Percentiles rank a stretch among this genome's conserved stretches.
phyloP scores from a whole-genome alignment of 1,140 invertebrate species.

The Bradynema listronoti region DNA sequence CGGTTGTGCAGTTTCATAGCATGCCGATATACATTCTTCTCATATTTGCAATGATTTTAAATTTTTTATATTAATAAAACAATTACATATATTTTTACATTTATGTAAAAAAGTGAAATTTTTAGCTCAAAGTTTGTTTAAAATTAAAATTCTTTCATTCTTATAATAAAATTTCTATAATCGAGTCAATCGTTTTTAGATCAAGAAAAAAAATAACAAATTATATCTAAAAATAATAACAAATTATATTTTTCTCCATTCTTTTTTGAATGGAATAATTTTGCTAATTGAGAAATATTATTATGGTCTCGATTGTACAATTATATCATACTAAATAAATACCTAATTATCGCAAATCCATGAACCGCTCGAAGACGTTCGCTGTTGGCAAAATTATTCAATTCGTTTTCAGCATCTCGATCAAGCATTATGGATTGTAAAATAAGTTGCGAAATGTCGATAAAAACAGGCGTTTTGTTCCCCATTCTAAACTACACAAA shows the following conservation, averaged over 20 bases:
- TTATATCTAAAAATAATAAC: not conserved
- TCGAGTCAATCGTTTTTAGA: not conserved
- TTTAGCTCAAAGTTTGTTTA: not conserved
- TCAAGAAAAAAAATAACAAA: not conserved
- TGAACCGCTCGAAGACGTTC: slow-evolving; percentile 22
- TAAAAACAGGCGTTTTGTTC: slow-evolving; percentile 24
- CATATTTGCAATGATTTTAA: too few relatives aligned
- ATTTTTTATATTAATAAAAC: too few relatives aligned
- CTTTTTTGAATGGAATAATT: too few relatives aligned
- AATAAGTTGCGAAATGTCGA: slow-evolving; percentile 27
- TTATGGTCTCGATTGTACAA: too few relatives aligned
- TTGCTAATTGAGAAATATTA: too few relatives aligned
- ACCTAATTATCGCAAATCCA: slow-evolving; percentile 29
- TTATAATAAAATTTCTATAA: not conserved
- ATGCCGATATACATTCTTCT: too few relatives aligned
- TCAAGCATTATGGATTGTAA: slow-evolving; percentile 20
- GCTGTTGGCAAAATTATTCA: slow-evolving; percentile 6
- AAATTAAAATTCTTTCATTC: not conserved
- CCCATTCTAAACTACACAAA: slow-evolving; percentile 14
- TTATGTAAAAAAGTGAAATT: not conserved
- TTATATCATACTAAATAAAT: too few relatives aligned
- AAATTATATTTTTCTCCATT: too few relatives aligned
- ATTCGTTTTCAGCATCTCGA: not conserved
- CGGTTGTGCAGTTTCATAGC: not conserved
- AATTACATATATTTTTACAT: not conserved